phyloP scores from a whole-genome alignment of 2,888 invertebrate species.

The Orthonychiurus folsomi region DNA sequence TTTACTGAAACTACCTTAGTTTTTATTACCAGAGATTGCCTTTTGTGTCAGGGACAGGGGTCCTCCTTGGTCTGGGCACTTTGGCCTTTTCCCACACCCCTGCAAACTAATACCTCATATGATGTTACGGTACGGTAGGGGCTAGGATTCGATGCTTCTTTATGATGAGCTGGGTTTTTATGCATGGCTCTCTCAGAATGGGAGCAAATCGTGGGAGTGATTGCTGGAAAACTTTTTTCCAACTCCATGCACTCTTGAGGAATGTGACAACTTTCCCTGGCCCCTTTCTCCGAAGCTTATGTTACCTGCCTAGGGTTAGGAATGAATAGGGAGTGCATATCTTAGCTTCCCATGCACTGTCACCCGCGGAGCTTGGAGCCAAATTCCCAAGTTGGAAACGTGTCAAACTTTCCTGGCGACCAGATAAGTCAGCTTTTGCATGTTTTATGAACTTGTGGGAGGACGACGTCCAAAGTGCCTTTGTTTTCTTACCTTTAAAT shows the following conservation, averaged over 20 bases:
- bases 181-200: not conserved
- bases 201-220: no score
- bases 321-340: not conserved
- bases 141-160: not conserved
- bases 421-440: not conserved
- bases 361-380: not conserved
- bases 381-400: not conserved
- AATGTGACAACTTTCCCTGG: not conserved
- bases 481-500: no score
- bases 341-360: not conserved
- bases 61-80: not conserved
- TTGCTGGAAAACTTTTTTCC: no score
- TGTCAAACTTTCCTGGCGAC: not conserved
- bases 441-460: not conserved
- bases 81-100: not conserved
- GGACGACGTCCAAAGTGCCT: no score
- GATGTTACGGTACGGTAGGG: no score
- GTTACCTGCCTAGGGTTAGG: not conserved
- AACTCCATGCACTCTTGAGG: no score
- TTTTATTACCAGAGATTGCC: constrained; percentile 31
- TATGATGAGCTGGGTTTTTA: not conserved
- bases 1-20: constrained; percentile 36
- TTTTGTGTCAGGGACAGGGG: not conserved
- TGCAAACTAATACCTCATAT: not conserved
- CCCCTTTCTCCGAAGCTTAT: not conserved